Percentiles rank a stretch among this genome's conserved stretches.
phyloP scores from a whole-genome alignment of 1,140 invertebrate species.

The Drosophila kepulauana region DNA sequence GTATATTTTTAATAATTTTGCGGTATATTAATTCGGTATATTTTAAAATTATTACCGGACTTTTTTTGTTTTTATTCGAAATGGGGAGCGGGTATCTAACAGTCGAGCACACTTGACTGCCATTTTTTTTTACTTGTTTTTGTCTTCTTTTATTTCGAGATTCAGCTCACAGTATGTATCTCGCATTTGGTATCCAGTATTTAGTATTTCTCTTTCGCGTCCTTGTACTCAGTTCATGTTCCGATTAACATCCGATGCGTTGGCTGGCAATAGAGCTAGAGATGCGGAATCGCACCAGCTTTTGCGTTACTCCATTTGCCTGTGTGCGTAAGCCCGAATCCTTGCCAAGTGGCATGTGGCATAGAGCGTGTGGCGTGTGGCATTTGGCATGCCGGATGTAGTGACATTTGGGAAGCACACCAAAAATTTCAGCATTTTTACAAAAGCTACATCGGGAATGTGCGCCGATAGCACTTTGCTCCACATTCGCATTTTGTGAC shows the following conservation, averaged over 20 bases:
- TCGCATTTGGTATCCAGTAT: neutral
- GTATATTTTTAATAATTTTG: no score
- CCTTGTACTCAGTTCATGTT: conserved; percentile 43
- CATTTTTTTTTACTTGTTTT: neutral
- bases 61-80: no score
- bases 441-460: conserved; percentile 51
- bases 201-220: neutral
- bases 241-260: conserved; percentile 43
- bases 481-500: conserved; percentile 42
- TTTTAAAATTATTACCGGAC: neutral
- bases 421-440: conserved; percentile 72
- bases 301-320: neutral
- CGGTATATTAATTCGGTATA: no score
- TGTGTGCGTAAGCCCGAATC: conserved; percentile 30
- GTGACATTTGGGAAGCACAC: conserved; percentile 63
- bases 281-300: conserved; percentile 13
- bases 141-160: neutral
- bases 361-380: conserved; percentile 46
- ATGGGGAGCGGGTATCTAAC: no score
- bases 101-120: no score
- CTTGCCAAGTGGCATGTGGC: conserved; percentile 60
- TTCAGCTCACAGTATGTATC: conserved; percentile 5
- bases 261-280: neutral
- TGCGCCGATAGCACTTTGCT: conserved; percentile 48
- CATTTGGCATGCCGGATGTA: conserved; percentile 69